Evolutionary conservation across 2,113 vertebrate genomes (phyloP), one percentile per base, ranked within the genome.

Genomic region (Acrocephalus arundinaceus): DNA sequence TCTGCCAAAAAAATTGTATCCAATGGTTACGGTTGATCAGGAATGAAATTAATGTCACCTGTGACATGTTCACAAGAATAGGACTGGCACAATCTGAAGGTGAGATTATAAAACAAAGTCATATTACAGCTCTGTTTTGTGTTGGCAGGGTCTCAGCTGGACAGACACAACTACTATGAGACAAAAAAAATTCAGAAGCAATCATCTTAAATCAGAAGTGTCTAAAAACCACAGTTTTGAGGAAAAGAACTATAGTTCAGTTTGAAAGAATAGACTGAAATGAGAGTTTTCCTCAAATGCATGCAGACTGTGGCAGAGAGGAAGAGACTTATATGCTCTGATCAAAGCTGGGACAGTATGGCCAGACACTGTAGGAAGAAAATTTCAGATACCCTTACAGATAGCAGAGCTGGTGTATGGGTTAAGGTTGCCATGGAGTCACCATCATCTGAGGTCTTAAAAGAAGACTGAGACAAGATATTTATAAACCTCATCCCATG

Each of bases 391-490:
- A 41, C 8, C 16, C 61, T 39, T 35, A 72, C 17, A 18, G 33
- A 48, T 15, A 49, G 24, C 17, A 73, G 65, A 74, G 24, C 1
- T 5, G 1, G 8, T 24, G 33, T 9, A 31, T 28, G 30, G 16
- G 16, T 76, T 52, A 28, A 31, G 22, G 27, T 5, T 80, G 24
- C 27, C 0, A 0, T 41, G 31, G 54, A 57, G 15, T 45, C 43
- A 39, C 48, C 57, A 66, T 67, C n/a, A 37, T 19, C 13, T 52
- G 46, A 77, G 28, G 11, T n/a, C 52, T 81, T 63, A 43, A 70
- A 81, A 78, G 23, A 31, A 89, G 37, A 31, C 10, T 23, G 30
- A 74, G 52, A 43, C 8, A 67, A 79, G 41, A 3, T 15, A 27
- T 16, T 46, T 39, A 9, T 33, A 55, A 63, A 75, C 25, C 10